phyloP scores from a whole-genome alignment of 2,113 vertebrate species.

The Apeltes quadracus region DNA sequence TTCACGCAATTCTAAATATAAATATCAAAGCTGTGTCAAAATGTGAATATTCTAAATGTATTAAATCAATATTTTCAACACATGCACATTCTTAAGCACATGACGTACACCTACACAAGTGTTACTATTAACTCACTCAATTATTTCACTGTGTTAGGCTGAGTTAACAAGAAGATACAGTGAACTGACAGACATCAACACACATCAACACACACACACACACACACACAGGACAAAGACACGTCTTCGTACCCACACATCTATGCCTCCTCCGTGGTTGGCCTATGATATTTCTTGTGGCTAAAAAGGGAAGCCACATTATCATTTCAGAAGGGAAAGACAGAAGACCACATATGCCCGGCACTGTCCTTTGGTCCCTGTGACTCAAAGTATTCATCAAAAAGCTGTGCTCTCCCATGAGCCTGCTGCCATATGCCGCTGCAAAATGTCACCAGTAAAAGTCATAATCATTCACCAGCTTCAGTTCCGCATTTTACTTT shows the following conservation, averaged over 20 bases:
- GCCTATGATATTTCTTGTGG: conserved; percentile 28
- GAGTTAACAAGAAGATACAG: not conserved
- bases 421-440: conserved; percentile 92
- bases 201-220: too few relatives aligned
- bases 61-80: not conserved
- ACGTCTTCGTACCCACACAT: conserved; percentile 7
- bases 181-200: conserved; percentile 10
- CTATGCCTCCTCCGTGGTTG: conserved; percentile 5
- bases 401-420: conserved; percentile 92
- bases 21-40: not conserved
- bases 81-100: not conserved
- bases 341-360: conserved; percentile 91
- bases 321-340: conserved; percentile 95
- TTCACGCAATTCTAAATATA: not conserved
- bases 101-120: not conserved
- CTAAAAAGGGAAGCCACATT: conserved; percentile 81
- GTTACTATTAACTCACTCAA: not conserved
- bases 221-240: not conserved
- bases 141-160: conserved; percentile 1
- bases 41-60: not conserved
- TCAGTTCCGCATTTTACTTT: conserved; percentile 94
- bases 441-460: conserved; percentile 99
- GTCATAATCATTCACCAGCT: conserved; percentile 95
- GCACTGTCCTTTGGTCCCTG: conserved; percentile 86
- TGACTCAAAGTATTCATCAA: conserved; percentile 95